phyloP scores from a whole-genome alignment of 2,797 vertebrate species.

The Microctenopoma steveboyesi region DNA sequence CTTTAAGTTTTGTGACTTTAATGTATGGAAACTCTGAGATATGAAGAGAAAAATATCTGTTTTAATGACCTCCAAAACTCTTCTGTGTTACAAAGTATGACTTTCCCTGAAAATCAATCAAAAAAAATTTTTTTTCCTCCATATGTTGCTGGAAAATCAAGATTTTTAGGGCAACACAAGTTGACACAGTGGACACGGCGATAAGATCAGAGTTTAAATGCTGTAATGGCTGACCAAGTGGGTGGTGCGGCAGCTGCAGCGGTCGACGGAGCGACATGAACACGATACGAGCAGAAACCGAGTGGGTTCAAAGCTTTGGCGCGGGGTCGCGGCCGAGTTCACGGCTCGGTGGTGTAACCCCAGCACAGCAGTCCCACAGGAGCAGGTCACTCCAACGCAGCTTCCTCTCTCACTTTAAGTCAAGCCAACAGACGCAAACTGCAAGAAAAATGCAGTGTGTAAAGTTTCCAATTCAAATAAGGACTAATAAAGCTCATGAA shows the following conservation, averaged over 20 bases:
- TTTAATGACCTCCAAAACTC: background rate
- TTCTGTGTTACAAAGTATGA: background rate
- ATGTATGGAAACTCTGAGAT: background rate
- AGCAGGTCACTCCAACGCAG: background rate
- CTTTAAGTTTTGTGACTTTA: background rate
- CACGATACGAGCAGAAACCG: constrained; percentile 18
- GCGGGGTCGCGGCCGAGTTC: constrained; percentile 7
- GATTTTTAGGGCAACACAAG: background rate
- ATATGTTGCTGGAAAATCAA: background rate
- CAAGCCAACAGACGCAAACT: constrained; percentile 4
- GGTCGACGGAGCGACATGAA: constrained; percentile 21
- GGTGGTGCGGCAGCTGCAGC: constrained; percentile 23
- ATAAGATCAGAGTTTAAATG: constrained; percentile 13
- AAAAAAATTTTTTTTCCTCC: too few relatives aligned
- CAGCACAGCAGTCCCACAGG: background rate
- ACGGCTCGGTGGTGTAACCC: background rate
- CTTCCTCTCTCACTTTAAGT: background rate
- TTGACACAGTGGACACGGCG: background rate
- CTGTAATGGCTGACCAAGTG: constrained; percentile 37
- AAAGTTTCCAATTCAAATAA: too few relatives aligned
- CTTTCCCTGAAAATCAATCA: background rate
- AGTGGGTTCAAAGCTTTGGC: constrained; percentile 10
- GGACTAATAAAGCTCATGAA: too few relatives aligned
- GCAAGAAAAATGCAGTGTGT: background rate
- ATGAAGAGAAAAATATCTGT: too few relatives aligned